Evolutionary conservation across 1,140 invertebrate genomes (phyloP).

Genomic region (Drosophila tropicalis): DNA sequence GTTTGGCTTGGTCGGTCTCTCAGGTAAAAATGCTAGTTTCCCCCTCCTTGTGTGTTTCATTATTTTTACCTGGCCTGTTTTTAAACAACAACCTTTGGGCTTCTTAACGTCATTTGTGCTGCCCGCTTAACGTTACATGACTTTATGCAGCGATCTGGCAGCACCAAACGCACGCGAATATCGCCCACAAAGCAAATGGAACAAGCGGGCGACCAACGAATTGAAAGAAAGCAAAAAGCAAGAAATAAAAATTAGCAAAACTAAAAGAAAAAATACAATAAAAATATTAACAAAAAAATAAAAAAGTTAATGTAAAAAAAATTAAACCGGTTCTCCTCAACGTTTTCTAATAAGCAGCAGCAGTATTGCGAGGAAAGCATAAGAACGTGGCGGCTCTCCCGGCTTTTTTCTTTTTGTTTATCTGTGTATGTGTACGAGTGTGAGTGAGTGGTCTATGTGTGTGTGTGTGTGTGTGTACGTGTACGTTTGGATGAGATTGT

Average conservation of each 20-base stretch:
- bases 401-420: constrained; percentile 51
- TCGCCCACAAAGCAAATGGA: constrained; percentile 56
- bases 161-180: constrained; percentile 53
- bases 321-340: constrained; percentile 52
- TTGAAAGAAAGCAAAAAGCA: constrained; percentile 32
- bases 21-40: constrained; percentile 51
- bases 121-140: constrained; percentile 7
- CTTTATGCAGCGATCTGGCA: constrained; percentile 47
- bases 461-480: constrained; percentile 33
- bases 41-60: background rate
- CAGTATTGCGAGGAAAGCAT: constrained; percentile 24
- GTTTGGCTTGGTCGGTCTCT: background rate
- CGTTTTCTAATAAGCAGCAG: constrained; percentile 30
- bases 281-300: constrained; percentile 7
- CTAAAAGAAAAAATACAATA: constrained; percentile 25
- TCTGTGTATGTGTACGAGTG: constrained; percentile 38
- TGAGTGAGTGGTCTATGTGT: constrained; percentile 1
- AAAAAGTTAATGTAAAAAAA: constrained; percentile 27
- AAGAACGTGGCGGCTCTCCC: constrained; percentile 61
- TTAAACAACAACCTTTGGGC: constrained; percentile 15
- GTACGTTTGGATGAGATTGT: constrained; percentile 34
- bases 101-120: constrained; percentile 15
- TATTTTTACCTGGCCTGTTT: constrained; percentile 52
- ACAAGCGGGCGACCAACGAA: constrained; percentile 19
- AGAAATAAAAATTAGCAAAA: constrained; percentile 21